Percentiles rank a stretch among this genome's conserved stretches.
phyloP scores from a whole-genome alignment of 2,888 invertebrate genomes.

The Nomada ruficornis region DNA sequence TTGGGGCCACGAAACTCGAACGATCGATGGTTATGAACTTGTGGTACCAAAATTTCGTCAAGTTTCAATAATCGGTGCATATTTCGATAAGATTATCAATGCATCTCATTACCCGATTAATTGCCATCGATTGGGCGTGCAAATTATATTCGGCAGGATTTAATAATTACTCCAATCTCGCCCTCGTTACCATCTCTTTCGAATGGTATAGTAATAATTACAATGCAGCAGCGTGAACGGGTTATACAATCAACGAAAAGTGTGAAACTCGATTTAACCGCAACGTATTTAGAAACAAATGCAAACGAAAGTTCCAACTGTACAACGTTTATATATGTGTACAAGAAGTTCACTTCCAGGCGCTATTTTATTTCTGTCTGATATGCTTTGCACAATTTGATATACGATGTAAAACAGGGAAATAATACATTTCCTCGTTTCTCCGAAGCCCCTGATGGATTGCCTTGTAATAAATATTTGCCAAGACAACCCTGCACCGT shows the following conservation, averaged over 20 bases:
- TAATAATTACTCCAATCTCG: slow-evolving; percentile 22
- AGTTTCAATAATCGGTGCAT: slow-evolving; percentile 55
- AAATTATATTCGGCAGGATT: slow-evolving; percentile 55
- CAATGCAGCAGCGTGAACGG: too few relatives aligned
- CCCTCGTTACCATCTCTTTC: slow-evolving; percentile 29
- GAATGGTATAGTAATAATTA: slow-evolving; percentile 17
- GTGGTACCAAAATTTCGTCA: slow-evolving; percentile 52
- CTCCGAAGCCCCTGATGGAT: neutral
- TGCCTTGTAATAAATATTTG: slow-evolving; percentile 19
- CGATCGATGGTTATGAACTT: neutral
- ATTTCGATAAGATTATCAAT: slow-evolving; percentile 57
- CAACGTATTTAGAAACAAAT: neutral
- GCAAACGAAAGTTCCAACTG: too few relatives aligned
- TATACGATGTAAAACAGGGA: neutral
- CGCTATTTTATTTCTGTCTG: too few relatives aligned
- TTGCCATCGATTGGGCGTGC: slow-evolving; percentile 41
- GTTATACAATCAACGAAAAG: neutral
- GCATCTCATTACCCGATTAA: slow-evolving; percentile 53
- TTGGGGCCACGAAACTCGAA: slow-evolving; percentile 24
- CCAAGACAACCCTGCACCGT: neutral
- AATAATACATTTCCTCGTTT: neutral
- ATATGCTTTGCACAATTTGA: neutral
- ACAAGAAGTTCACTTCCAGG: too few relatives aligned
- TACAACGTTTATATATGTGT: too few relatives aligned
- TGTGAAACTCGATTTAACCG: neutral